phyloP scores from a whole-genome alignment of 2,113 vertebrate species.

The Leuciscus idus region DNA sequence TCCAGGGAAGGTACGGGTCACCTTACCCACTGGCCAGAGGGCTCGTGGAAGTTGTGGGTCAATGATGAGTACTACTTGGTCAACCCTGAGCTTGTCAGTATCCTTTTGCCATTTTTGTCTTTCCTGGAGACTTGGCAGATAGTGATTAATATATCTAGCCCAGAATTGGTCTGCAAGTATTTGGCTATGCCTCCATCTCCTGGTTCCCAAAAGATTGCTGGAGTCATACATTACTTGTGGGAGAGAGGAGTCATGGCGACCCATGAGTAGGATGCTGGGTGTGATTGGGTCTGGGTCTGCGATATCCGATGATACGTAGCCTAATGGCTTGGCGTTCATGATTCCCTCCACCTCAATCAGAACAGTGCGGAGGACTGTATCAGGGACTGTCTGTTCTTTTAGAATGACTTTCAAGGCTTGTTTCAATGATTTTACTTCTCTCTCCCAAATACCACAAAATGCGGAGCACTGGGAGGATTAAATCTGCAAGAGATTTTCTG shows the following conservation, averaged over 20 bases:
- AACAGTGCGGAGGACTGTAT: too few relatives aligned
- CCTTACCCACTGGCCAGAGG: too few relatives aligned
- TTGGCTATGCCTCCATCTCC: not conserved
- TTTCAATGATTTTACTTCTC: not conserved
- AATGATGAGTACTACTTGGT: not conserved
- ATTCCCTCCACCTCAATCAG: too few relatives aligned
- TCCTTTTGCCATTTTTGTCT: not conserved
- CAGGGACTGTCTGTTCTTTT: not conserved
- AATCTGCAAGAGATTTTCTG: too few relatives aligned
- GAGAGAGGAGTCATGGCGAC: not conserved
- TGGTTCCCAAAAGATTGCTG: not conserved
- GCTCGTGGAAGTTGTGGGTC: too few relatives aligned
- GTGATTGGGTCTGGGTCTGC: too few relatives aligned
- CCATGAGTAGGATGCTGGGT: not conserved
- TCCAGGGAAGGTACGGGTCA: too few relatives aligned
- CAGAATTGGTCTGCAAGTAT: constrained; percentile 1
- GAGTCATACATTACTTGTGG: not conserved
- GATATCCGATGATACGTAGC: too few relatives aligned
- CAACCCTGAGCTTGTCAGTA: not conserved
- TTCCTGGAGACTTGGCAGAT: not conserved
- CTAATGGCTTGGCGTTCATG: too few relatives aligned
- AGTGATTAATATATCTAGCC: not conserved
- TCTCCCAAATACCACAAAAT: too few relatives aligned
- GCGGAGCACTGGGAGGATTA: too few relatives aligned
- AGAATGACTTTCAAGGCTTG: not conserved